Base-by-base conservation (phyloP, 2,888 invertebrate species). In the Synergus japonicus region DNA sequence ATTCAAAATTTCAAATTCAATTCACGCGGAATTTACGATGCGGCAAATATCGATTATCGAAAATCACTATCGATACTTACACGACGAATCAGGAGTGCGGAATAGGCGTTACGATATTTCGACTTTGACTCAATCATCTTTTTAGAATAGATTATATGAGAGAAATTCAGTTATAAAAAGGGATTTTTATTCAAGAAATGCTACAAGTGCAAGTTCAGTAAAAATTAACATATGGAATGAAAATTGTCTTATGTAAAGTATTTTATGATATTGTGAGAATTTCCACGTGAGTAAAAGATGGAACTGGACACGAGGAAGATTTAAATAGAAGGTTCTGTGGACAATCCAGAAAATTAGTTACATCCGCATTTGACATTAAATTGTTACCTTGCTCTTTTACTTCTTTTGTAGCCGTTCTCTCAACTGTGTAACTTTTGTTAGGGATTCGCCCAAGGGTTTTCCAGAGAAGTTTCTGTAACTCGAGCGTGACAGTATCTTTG, bases 371-470 rank as follows among this genome's bases (percentile, higher is more conserved):
- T 86, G 85, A 84, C 83, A 86, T 81, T 85, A 87, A 88, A 89
- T 87, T 85, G 87, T 85, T 86, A 86, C 85, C 86, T 85, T 85
- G 83, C 85, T 84, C 85, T 82, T 83, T 44, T 84, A 84, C 87
- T 84, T 83, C 88, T 84, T 88, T 90, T 90, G 89, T 89, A 86
- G 86, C 80, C 84, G 85, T 78, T 85, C 88, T 85, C 87, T 88
- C 88, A 86, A 87, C 88, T 90, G 90, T 89, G 87, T 89, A 89
- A 89, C 88, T 89, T 88, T 89, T 89, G 90, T 89, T 83, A 81
- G 86, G 85, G 85, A 84, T 84, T 84, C 85, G 86, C 85, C 85
- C 83, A 83, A 85, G 87, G 89, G 85, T 89, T 88, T 88, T 89
- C 86, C 87, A 78, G 79, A 81, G 80, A 82, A 73, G n/a, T 73